Conservation (phyloP, 1,140 invertebrate species). For the Ericerus pela region DNA sequence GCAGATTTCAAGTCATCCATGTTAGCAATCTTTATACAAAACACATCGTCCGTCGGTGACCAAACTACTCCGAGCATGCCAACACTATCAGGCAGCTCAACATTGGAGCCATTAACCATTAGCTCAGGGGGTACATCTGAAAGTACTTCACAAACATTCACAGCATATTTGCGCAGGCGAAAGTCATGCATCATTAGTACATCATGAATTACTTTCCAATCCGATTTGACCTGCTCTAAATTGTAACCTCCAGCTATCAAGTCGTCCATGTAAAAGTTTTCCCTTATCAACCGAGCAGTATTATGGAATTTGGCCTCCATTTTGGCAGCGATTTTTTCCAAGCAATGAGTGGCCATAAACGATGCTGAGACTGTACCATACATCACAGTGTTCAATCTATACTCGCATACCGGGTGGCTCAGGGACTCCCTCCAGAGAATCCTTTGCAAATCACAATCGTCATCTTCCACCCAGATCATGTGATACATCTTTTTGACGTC, state of each 20-base stretch:
- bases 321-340: constrained; percentile 24
- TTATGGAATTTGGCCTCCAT: constrained; percentile 24
- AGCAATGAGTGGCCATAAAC: constrained; percentile 27
- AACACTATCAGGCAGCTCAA: too few species aligned
- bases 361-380: constrained; percentile 31
- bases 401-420: constrained; percentile 23
- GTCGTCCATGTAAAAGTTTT: constrained; percentile 27
- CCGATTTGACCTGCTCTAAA: background rate
- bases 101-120: constrained; percentile 22
- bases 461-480: constrained; percentile 28
- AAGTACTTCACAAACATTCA: too few species aligned
- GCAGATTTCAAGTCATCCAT: too few species aligned
- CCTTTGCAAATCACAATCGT: constrained; percentile 29
- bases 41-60: too few species aligned
- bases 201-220: background rate
- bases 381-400: constrained; percentile 30
- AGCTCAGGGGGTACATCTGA: too few species aligned
- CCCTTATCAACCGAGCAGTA: constrained; percentile 21
- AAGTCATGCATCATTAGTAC: background rate
- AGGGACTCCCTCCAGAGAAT: constrained; percentile 31
- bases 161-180: constrained; percentile 19
- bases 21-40: too few species aligned
- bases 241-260: background rate
- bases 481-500: constrained; percentile 34
- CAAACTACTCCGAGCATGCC: too few species aligned